phyloP scores from a whole-genome alignment of 2,888 invertebrate species.

The Melieria omissa region DNA sequence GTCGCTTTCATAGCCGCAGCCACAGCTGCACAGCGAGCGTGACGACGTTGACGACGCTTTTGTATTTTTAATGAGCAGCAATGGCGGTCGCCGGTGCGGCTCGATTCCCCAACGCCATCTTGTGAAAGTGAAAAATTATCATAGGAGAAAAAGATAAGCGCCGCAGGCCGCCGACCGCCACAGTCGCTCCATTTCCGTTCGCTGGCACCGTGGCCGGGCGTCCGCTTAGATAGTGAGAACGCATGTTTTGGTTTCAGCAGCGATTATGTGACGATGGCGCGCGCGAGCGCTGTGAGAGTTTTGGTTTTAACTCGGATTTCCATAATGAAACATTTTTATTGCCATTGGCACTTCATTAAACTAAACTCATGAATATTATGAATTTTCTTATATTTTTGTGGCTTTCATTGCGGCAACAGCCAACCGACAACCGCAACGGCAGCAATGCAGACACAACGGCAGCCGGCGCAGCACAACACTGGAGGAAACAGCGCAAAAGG shows the following conservation, averaged over 20 bases:
- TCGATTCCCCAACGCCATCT: conserved; percentile 52
- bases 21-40: not conserved
- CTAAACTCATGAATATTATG: conserved; percentile 65
- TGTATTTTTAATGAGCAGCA: conserved; percentile 29
- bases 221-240: conserved; percentile 26
- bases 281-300: conserved; percentile 8
- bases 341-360: conserved; percentile 67
- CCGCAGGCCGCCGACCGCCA: conserved; percentile 34
- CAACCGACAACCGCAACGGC: conserved; percentile 11
- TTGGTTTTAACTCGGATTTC: conserved; percentile 49
- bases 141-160: conserved; percentile 39
- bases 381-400: conserved; percentile 48
- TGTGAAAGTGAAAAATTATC: conserved; percentile 65
- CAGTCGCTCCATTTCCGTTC: conserved; percentile 30
- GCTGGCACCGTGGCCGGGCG: not conserved
- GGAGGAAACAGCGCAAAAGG: conserved; percentile 1
- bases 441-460: not conserved
- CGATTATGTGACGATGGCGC: conserved; percentile 17
- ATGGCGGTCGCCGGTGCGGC: not conserved
- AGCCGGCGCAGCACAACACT: conserved; percentile 1
- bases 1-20: not conserved
- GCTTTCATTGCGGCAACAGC: conserved; percentile 23
- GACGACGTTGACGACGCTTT: not conserved
- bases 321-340: conserved; percentile 53
- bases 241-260: conserved; percentile 20